phyloP scores from a whole-genome alignment of 1,140 invertebrate genomes.

The Metopolophium dirhodum region DNA sequence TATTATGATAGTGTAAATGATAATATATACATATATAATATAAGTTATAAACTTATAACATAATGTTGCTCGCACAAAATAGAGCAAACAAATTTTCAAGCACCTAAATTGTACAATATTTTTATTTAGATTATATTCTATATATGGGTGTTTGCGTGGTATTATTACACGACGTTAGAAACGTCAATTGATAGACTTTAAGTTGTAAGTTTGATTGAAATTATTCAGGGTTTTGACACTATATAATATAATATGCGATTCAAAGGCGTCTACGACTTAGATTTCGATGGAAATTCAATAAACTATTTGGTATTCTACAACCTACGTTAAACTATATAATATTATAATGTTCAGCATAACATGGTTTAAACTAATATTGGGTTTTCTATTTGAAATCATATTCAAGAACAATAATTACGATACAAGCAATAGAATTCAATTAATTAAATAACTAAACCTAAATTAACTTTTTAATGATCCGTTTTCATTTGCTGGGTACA shows the following conservation, averaged over 20 bases:
- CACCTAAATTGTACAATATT: neutral
- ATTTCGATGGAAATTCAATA: neutral
- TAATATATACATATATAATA: neutral
- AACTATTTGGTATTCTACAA: neutral
- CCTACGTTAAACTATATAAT: neutral
- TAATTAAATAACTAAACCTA: neutral
- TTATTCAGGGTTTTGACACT: neutral
- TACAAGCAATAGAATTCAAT: neutral
- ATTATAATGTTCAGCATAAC: neutral
- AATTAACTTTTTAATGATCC: neutral
- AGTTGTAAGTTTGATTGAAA: neutral
- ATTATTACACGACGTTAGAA: neutral
- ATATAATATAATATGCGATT: neutral
- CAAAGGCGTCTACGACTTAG: neutral
- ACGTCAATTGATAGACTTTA: neutral
- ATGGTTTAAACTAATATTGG: neutral
- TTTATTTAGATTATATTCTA: neutral
- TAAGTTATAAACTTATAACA: too few relatives aligned
- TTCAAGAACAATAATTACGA: too few relatives aligned
- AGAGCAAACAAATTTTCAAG: neutral
- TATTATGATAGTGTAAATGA: neutral
- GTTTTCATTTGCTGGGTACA: neutral
- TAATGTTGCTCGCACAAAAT: neutral
- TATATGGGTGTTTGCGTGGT: neutral
- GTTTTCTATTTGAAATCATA: neutral